Base-by-base conservation (phyloP, 2,113 vertebrate genomes). In the Campylomormyrus tamandua region DNA sequence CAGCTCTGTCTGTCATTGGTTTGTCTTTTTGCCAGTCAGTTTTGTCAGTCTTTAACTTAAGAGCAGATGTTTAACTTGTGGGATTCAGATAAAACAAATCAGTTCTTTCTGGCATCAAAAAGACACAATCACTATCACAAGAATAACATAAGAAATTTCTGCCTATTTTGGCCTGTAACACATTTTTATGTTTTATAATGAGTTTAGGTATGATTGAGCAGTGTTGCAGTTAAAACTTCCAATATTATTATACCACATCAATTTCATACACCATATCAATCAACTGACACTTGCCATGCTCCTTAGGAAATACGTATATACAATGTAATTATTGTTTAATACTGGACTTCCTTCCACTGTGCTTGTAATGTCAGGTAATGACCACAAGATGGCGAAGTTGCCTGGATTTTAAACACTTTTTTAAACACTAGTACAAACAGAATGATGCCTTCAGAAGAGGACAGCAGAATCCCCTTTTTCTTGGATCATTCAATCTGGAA, bases 321-420 rank as follows among this genome's bases (percentile, higher is more conserved):
- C 27, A 77, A 17, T 77, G 70, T 77, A 15, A 83, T 83, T 83
- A 83, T 83, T 45, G 35, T 42, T 39, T 45, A 83, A 83, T 19
- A 42, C 31, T 80, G 2, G 8, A 39, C 31, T 17, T 83, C 19
- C 27, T 15, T 74, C 27, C 2, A 74, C 4, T 35, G 11, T 83
- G 39, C 35, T 89, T 56, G 52, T 53, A 53, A 53, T 53, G 52
- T 53, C 52, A 53, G 70, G 31, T 15, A 31, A 45, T 45, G 19
- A 17, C 50, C 89, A 89, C 89, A 46, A 89, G 77, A 24, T 35
- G 89, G 89, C 39, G 11, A 13, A 15, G 27, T 83, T 83, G 88
- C 19, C 66, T 7, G 21, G 53, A 9, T 87, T 53, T 83, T 24
- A 83, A 45, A 83, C 15, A 83, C 39, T 46, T 21, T 31, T 31